These are phyloP conservation scores for Austrolebias charrua DNA, from an alignment of 2,797 vertebrate species.

Conservation along the genomic window DNA sequence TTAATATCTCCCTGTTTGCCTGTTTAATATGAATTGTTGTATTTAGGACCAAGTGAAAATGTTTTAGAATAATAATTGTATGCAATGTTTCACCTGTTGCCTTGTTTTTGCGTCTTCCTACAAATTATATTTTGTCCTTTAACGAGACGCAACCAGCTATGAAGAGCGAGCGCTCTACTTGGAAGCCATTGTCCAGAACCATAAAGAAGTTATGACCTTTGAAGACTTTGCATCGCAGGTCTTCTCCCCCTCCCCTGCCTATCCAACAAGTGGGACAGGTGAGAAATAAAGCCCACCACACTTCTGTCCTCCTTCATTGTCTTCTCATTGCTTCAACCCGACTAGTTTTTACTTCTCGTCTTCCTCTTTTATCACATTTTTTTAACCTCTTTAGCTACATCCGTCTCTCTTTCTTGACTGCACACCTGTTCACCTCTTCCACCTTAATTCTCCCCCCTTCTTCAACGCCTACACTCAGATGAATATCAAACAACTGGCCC, in stretches of 20 bases:
- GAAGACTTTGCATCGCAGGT: slow-evolving; percentile 97
- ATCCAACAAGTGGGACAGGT: slow-evolving; percentile 91
- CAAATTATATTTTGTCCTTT: slow-evolving; percentile 57
- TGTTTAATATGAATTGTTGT: neutral
- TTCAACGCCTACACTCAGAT: slow-evolving; percentile 65
- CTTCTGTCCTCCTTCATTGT: slow-evolving; percentile 73
- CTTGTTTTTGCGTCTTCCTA: slow-evolving; percentile 5
- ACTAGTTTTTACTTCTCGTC: slow-evolving; percentile 19
- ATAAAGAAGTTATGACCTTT: slow-evolving; percentile 95
- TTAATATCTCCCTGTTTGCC: neutral
- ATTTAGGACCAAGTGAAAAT: neutral
- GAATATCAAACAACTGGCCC: slow-evolving; percentile 89
- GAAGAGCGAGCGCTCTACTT: slow-evolving; percentile 96
- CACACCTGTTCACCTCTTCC: slow-evolving; percentile 60
- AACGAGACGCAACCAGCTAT: slow-evolving; percentile 80
- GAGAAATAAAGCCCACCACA: slow-evolving; percentile 73
- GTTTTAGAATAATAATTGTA: slow-evolving; percentile 7
- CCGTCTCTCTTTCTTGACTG: slow-evolving; percentile 36
- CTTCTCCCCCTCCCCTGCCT: slow-evolving; percentile 91
- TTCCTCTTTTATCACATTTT: slow-evolving; percentile 22
- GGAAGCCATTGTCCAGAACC: slow-evolving; percentile 97
- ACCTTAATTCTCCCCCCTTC: slow-evolving; percentile 35
- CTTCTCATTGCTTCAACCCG: slow-evolving; percentile 33
- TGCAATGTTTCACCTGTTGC: neutral
- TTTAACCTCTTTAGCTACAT: slow-evolving; percentile 24